These are phyloP conservation scores for Belgica antarctica DNA, from an alignment of 2,888 invertebrate genomes.

Conservation along the genomic window DNA sequence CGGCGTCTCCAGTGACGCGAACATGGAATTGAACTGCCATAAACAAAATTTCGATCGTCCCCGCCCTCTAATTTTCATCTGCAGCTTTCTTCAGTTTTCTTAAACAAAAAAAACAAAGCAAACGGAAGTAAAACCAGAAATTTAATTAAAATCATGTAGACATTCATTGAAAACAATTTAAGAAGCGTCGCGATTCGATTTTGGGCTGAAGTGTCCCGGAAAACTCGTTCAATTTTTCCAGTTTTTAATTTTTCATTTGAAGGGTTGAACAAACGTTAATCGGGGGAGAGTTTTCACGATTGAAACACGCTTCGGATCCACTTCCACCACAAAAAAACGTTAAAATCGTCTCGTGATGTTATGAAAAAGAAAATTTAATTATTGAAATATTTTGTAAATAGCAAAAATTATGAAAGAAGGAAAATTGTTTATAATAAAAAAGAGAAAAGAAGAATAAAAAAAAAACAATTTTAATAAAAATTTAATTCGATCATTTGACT, in stretches of 20 bases:
- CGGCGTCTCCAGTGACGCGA: too few relatives aligned
- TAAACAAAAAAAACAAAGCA: slow-evolving; percentile 9
- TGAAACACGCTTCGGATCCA: neutral
- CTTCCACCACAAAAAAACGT: neutral
- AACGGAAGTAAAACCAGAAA: neutral
- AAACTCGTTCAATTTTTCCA: neutral
- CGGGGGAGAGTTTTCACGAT: neutral
- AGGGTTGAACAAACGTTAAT: neutral
- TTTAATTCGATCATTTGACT: slow-evolving; percentile 9
- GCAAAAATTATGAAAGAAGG: slow-evolving; percentile 25
- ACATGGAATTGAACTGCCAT: slow-evolving; percentile 31
- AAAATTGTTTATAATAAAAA: slow-evolving; percentile 31
- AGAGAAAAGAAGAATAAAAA: slow-evolving; percentile 1
- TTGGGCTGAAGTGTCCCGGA: neutral
- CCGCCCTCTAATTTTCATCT: neutral
- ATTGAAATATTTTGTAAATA: slow-evolving; percentile 31
- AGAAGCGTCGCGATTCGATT: slow-evolving; percentile 6
- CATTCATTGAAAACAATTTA: slow-evolving; percentile 6
- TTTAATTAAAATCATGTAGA: neutral
- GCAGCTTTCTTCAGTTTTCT: neutral
- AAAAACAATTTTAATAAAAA: slow-evolving; percentile 31
- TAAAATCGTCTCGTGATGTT: slow-evolving; percentile 7
- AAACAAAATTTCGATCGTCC: neutral
- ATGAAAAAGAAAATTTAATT: slow-evolving; percentile 26
- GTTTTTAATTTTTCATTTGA: slow-evolving; percentile 9